A percentile compares a stretch with the other conserved stretches of the same genome.
These are phyloP conservation scores for Scrobipalpa atriplicella DNA, from an alignment of 2,888 invertebrate species.

Conservation along the genomic window DNA sequence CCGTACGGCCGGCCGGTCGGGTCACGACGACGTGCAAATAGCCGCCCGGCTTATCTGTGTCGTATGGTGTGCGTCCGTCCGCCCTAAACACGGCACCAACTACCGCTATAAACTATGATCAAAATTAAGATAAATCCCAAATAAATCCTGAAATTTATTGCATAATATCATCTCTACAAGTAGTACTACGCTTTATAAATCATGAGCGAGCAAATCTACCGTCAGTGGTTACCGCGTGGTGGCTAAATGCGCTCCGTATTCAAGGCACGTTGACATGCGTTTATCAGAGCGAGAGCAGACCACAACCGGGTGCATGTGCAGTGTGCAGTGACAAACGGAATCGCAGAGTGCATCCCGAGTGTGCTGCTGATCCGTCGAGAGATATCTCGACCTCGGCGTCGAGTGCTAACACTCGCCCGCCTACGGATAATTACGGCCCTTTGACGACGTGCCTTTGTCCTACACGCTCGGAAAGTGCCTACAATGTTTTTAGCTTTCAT, in stretches of 20 bases:
- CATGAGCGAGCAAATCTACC: constrained; percentile 22
- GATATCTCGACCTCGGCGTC: constrained; percentile 77
- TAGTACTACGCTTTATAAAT: neutral
- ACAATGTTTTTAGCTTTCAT: constrained; percentile 55
- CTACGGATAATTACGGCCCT: constrained; percentile 76
- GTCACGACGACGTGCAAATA: constrained; percentile 64
- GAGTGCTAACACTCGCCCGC: constrained; percentile 76
- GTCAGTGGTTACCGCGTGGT: constrained; percentile 49
- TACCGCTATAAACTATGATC: constrained; percentile 12
- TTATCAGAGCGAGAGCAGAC: constrained; percentile 76
- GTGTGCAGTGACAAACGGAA: constrained; percentile 77
- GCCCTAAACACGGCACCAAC: neutral
- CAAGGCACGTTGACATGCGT: constrained; percentile 78
- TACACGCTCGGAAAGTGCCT: constrained; percentile 58
- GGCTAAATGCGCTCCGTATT: constrained; percentile 65
- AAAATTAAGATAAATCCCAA: constrained; percentile 7
- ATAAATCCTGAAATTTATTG: neutral
- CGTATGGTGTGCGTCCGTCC: constrained; percentile 36
- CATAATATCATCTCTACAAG: neutral
- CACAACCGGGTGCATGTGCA: constrained; percentile 58
- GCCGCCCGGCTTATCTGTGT: constrained; percentile 60
- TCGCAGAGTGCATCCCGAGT: constrained; percentile 79
- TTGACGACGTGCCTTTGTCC: constrained; percentile 71
- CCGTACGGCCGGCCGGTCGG: constrained; percentile 55
- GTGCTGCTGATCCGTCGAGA: constrained; percentile 78